Conservation (phyloP, 1,140 invertebrate genomes). For the Thaumatotibia leucotreta region DNA sequence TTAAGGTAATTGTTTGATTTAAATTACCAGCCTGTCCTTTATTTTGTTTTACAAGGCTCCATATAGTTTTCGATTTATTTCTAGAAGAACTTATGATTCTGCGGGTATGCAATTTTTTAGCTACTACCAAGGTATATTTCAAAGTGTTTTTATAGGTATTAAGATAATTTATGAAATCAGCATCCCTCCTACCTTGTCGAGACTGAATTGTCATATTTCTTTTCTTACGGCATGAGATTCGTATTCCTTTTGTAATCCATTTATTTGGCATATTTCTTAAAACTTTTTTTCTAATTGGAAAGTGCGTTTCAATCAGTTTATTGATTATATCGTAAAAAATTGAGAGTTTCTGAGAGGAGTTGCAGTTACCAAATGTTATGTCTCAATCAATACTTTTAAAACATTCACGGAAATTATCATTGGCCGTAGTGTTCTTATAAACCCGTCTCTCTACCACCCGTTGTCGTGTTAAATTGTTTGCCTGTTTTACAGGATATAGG, state of each 20-base stretch:
- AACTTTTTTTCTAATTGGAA: background rate
- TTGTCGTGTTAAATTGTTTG: background rate
- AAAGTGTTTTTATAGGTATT: background rate
- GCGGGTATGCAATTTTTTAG: background rate
- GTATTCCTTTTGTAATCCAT: background rate
- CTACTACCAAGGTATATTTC: background rate
- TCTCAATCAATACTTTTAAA: background rate
- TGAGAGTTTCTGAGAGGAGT: background rate
- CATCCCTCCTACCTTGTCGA: background rate
- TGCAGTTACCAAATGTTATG: background rate
- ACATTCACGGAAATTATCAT: background rate
- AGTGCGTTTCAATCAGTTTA: background rate
- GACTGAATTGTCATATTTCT: background rate
- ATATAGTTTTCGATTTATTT: background rate
- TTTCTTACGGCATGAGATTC: background rate
- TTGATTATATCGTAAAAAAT: background rate
- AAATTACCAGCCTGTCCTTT: background rate
- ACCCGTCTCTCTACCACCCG: background rate
- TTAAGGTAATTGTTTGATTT: background rate
- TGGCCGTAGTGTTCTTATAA: background rate
- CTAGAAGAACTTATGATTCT: background rate
- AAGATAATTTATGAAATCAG: background rate
- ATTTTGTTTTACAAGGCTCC: background rate
- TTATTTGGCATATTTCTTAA: background rate
- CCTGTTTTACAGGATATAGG: background rate